Conservation (phyloP, 2,888 invertebrate genomes). For the Sialis lutaria region DNA sequence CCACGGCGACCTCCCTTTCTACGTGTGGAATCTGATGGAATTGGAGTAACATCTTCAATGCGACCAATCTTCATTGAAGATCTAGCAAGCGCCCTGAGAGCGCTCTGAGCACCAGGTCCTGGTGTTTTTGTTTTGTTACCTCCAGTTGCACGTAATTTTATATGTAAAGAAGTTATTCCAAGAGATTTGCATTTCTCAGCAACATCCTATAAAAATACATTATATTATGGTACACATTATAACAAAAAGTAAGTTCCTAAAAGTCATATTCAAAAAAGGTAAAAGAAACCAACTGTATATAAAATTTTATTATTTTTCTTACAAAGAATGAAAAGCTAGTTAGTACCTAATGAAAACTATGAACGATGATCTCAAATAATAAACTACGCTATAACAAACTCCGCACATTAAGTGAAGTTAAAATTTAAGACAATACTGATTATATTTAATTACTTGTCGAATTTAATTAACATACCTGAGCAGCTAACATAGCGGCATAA, state of each 20-base stretch:
- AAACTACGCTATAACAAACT: too few species aligned
- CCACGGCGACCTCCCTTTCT: conserved; percentile 99
- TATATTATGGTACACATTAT: too few species aligned
- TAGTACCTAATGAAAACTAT: too few species aligned
- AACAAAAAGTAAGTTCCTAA: too few species aligned
- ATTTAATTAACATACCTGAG: conserved; percentile 50
- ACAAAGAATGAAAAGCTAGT: too few species aligned
- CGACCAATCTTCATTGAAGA: conserved; percentile 99
- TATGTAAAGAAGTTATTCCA: conserved; percentile 95
- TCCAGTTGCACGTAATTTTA: conserved; percentile 95
- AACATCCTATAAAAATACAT: conserved; percentile 55
- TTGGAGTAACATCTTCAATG: conserved; percentile 98
- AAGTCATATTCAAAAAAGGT: too few species aligned
- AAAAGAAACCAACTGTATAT: too few species aligned
- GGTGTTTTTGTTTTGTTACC: conserved; percentile 98
- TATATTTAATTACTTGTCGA: too few species aligned
- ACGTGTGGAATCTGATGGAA: conserved; percentile 96
- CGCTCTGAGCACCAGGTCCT: conserved; percentile 97
- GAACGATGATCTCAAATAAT: too few species aligned
- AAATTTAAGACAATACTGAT: too few species aligned
- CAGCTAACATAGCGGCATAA: conserved; percentile 99
- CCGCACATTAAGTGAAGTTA: too few species aligned
- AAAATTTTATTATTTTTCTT: too few species aligned
- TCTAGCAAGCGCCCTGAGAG: conserved; percentile 92
- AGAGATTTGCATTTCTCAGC: conserved; percentile 95